Evolutionary conservation across 2,113 vertebrate genomes (phyloP).

Genomic region (Callipepla squamata): DNA sequence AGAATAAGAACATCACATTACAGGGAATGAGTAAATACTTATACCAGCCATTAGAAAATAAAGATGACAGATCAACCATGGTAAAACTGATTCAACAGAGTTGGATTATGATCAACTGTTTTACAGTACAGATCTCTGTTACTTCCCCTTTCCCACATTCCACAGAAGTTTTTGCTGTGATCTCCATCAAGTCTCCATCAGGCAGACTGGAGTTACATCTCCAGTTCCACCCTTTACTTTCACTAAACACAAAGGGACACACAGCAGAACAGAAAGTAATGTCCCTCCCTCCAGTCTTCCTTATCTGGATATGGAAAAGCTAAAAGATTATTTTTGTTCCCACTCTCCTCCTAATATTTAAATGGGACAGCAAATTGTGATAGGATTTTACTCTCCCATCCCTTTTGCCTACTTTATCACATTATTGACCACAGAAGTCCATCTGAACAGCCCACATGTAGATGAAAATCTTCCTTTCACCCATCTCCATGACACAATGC

Average conservation of each 20-base stretch:
- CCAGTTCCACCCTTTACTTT: neutral
- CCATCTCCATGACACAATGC: neutral
- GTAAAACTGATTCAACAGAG: neutral
- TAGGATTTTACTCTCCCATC: neutral
- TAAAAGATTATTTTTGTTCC: neutral
- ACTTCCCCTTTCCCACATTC: neutral
- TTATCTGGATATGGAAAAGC: neutral
- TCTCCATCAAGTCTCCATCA: neutral
- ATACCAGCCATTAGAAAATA: neutral
- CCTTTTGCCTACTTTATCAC: neutral
- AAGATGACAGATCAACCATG: neutral
- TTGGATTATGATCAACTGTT: neutral
- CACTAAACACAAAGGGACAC: neutral
- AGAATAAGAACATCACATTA: neutral
- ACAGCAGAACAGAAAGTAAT: neutral
- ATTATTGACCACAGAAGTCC: neutral
- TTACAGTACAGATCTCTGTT: neutral
- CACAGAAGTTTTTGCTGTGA: neutral
- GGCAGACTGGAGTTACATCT: neutral
- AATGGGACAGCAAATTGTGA: neutral
- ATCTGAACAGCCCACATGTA: neutral
- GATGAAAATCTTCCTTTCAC: neutral
- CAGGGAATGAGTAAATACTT: neutral
- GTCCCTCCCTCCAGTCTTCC: neutral
- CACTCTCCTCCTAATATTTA: neutral